Base-by-base conservation (phyloP, 2,888 invertebrate species). In the Eugnorisma glareosa region DNA sequence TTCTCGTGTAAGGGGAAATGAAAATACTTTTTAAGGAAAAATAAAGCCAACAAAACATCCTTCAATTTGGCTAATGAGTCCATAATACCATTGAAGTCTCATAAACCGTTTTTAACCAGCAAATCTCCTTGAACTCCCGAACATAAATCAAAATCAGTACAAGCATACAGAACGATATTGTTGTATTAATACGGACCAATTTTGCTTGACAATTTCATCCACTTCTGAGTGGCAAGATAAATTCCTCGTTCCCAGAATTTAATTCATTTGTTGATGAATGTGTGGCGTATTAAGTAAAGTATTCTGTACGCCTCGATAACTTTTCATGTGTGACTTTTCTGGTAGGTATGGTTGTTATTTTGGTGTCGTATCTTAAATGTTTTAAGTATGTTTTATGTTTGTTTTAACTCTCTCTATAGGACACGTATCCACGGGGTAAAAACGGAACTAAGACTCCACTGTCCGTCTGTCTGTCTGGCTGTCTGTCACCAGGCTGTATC, bases 221-320 rank as follows among this genome's bases (percentile, higher is more conserved):
- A 75, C 13, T 67, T 77, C 37, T 57, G 45, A 74, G 73, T 70
- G 66, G 54, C 54, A 79, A 81, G 79, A 86, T 88, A 86, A 81
- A 83, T 81, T 70, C 73, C 59, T 74, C 63, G 35, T 75, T 67
- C 61, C 54, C 37, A 45, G 73, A 75, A 81, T 86, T 83, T 73
- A 85, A 87, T 79, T 77, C 72, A 81, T 85, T 79, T 81, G 78
- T 48, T 81, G 81, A 74, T 79, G 67, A 86, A 86, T 81, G 78
- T 77, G 35, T 75, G 77, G 43, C 37, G 43, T 69, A 74, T 86
- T 73, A 77, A 40, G 57, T 51, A 73, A 67, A 80, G 48, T 51
- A 57, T 66, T 63, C 66, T 77, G n/a, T 70, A 51, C 35, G 71
- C 63, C 54, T 73, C 68, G 51, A 82, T 79, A 67, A 79, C 76